Evolutionary conservation across 2,888 invertebrate species (phyloP).

Genomic region (Tiphia femorata): DNA sequence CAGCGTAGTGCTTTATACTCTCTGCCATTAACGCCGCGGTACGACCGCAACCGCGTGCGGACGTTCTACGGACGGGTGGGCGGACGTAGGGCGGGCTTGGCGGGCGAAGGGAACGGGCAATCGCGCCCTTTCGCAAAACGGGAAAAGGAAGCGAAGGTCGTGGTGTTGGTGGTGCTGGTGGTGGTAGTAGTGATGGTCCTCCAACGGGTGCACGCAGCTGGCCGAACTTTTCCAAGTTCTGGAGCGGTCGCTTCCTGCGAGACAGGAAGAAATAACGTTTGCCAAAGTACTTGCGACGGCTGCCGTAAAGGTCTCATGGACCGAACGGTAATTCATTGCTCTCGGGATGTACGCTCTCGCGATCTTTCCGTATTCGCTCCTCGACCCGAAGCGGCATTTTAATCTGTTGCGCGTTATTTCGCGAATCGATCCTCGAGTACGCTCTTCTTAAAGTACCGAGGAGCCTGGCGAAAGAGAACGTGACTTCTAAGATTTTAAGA

Average conservation of each 20-base stretch:
- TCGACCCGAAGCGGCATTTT: background rate
- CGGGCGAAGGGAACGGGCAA: background rate
- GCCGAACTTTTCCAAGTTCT: slow-evolving; percentile 33
- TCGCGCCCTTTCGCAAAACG: background rate
- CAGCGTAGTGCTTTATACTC: slow-evolving; percentile 43
- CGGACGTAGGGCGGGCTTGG: background rate
- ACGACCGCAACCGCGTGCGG: slow-evolving; percentile 26
- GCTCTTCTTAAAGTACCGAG: background rate
- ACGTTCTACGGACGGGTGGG: background rate
- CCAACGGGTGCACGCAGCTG: slow-evolving; percentile 20
- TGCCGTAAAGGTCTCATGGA: slow-evolving; percentile 12
- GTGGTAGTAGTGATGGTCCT: background rate
- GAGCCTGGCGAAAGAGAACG: background rate
- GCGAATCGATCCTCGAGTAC: background rate
- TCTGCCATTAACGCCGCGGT: slow-evolving; percentile 43
- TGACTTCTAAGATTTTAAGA: slow-evolving; percentile 1
- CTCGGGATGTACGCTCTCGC: slow-evolving; percentile 16
- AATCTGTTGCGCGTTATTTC: background rate
- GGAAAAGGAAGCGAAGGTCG: background rate
- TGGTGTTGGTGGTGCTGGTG: background rate
- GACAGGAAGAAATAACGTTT: slow-evolving; percentile 35
- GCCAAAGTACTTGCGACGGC: slow-evolving; percentile 31
- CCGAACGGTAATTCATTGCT: slow-evolving; percentile 26
- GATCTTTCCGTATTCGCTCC: slow-evolving; percentile 8
- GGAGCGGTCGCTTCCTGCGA: slow-evolving; percentile 20